These are phyloP conservation scores for Zophobas atratus DNA, from an alignment of 1,140 invertebrate genomes.

Conservation along the genomic window DNA sequence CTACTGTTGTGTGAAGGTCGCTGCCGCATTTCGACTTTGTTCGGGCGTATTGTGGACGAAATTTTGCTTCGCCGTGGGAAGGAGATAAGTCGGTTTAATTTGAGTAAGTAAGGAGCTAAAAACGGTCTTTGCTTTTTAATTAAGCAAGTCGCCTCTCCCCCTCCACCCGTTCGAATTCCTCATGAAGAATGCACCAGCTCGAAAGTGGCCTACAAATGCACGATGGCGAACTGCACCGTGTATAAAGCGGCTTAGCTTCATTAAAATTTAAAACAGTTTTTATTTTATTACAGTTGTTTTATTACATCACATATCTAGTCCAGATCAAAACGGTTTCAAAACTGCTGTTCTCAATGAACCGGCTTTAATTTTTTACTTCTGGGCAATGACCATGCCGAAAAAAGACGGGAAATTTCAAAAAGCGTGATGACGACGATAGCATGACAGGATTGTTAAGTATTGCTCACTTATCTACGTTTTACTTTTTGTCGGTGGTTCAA, in stretches of 20 bases:
- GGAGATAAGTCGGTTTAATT: not conserved
- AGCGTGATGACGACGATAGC: too few relatives aligned
- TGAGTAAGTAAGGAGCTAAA: not conserved
- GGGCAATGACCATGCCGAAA: too few relatives aligned
- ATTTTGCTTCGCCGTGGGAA: not conserved
- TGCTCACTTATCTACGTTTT: too few relatives aligned
- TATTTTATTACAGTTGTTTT: constrained; percentile 37
- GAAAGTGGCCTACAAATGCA: constrained; percentile 40
- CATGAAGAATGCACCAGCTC: constrained; percentile 34
- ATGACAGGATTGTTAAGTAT: too few relatives aligned
- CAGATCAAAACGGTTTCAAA: constrained; percentile 21
- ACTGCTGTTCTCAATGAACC: constrained; percentile 10
- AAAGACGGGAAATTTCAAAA: too few relatives aligned
- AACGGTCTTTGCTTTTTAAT: constrained; percentile 38
- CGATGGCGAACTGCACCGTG: constrained; percentile 35
- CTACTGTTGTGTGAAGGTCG: not conserved
- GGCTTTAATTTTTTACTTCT: not conserved
- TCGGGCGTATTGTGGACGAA: not conserved
- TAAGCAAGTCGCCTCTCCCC: constrained; percentile 9
- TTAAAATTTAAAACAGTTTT: constrained; percentile 40
- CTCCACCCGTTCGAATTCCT: constrained; percentile 17
- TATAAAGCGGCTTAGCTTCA: constrained; percentile 8
- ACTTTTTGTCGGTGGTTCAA: too few relatives aligned
- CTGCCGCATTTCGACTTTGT: not conserved
- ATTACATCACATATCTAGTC: constrained; percentile 29